Evolutionary conservation across 64 coral and sea anemone species (phyloP), one percentile per base, ranked within the genome.

Genomic region (Montipora sp.): DNA sequence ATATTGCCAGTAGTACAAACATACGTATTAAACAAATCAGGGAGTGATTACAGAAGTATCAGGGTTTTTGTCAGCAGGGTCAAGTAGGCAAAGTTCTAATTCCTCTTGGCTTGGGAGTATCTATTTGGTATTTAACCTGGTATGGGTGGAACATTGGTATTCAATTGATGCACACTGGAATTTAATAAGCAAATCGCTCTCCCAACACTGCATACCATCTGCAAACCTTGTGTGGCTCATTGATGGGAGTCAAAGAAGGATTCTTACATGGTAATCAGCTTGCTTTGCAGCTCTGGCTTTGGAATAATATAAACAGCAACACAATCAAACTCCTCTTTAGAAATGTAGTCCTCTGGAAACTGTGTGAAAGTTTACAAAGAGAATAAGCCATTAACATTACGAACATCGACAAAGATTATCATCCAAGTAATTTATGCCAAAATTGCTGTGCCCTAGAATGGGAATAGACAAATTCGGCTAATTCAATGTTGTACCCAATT

Each of bases 231-330:
- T 7, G 9, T 12, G 3, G 60, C 60, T 63, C 60, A 14, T 12
- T 14, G 14, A 12, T 63, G 3, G 60, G 13, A 63, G 53, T 11
- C 53, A 79, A 48, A 2, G 3, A 16, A 48, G 4, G 13, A 63
- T 36, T 20, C 51, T 83, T n/a, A 99, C 98, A 99, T 87, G 79
- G 98, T 99, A 59, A 99, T 94, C 5, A 99, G 65, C 49, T 94
- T 96, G 75, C 92, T 94, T 65, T 99, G 94, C 2, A 99, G 75
- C 71, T 96, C 98, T 66, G 98, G 98, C 89, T 99, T 99, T 8
- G 98, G 92, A 18, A 99, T 99, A 27, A 99, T 99, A 78, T 99
- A 99, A 67, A 96, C 98, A 88, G 98, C 98, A 46, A 99, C 89
- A 63, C 98, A 96, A 69, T 99, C 98, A 92, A 99, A 99, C 55